phyloP scores from a whole-genome alignment of 2,797 vertebrate genomes.

The Knipowitschia caucasica region DNA sequence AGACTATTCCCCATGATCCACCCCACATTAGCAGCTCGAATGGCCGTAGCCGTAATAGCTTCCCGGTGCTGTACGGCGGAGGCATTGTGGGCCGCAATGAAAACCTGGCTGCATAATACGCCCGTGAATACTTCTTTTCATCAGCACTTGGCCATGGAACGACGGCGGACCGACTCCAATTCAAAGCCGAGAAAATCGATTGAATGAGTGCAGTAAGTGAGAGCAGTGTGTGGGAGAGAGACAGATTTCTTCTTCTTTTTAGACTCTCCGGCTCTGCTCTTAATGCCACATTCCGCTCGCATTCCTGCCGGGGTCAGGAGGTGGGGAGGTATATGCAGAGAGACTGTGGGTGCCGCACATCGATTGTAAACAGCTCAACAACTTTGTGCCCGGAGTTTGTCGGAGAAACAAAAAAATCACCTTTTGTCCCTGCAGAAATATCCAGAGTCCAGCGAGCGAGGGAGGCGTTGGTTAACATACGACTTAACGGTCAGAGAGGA shows the following conservation, averaged over 20 bases:
- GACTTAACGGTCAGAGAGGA: too few relatives aligned
- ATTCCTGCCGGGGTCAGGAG: conserved; percentile 49
- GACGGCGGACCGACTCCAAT: conserved; percentile 57
- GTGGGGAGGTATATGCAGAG: conserved; percentile 26
- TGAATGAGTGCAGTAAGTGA: conserved; percentile 40
- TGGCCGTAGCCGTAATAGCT: conserved; percentile 29
- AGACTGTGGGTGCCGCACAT: conserved; percentile 5
- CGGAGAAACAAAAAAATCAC: too few relatives aligned
- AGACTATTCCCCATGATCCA: conserved; percentile 20
- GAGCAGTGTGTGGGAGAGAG: conserved; percentile 25
- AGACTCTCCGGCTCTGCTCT: conserved; percentile 14
- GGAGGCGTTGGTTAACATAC: too few relatives aligned
- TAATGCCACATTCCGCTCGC: conserved; percentile 43
- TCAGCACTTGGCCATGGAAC: conserved; percentile 50
- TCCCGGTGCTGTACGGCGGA: conserved; percentile 42
- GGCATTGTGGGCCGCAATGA: conserved; percentile 49
- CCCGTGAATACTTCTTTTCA: conserved; percentile 58
- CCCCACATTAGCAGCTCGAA: conserved; percentile 23
- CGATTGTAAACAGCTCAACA: conserved; percentile 1
- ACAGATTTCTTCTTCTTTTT: background rate
- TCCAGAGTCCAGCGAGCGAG: too few relatives aligned
- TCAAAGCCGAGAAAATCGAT: conserved; percentile 52
- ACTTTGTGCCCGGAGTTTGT: background rate
- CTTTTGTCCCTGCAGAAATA: background rate
- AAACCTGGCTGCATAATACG: conserved; percentile 55